Evolutionary conservation across 2,113 vertebrate species (phyloP), one percentile per base, ranked within the genome.

Genomic region (Lucifuga dentata): DNA sequence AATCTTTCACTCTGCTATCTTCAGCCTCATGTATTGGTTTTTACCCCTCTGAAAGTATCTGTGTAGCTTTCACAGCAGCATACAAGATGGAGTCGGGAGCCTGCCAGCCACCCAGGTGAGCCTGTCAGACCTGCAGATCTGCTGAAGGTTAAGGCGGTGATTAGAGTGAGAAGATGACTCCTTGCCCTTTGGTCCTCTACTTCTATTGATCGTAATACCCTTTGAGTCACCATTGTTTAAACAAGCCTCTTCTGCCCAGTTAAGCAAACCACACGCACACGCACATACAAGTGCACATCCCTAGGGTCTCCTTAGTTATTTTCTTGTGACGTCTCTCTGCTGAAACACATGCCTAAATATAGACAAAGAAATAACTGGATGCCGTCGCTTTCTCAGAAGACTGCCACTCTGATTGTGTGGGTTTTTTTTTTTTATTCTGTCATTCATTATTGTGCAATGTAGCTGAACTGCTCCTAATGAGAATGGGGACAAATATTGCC

Each of bases 121-220:
- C 24, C 38, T 58, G 79, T 83, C 81, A 66, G 73, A 32, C 76
- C 65, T 9, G 46, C 65, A 69, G 60, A 81, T 52, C 46, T 41
- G 77, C 55, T 82, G 85, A 90, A 90, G 86, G 89, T 90, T 88
- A 90, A 79, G 66, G 46, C 26, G 32, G 66, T 71, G 81, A 90
- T 90, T 84, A 84, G 68, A 77, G 80, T 11, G 45, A 73, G 68
- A 53, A 29, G 69, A 87, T 56, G 80, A 78, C 79, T 73, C 53
- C 66, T 63, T 85, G 83, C 50, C 88, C 87, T 88, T 68, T 87
- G 78, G 63, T 86, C 82, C 66, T 75, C 68, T 43, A 51, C 43
- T 48, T 78, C 41, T 73, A 90, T 90, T 68, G 89, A 91, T 91
- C 52, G 32, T 45, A 36, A 19, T 53, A 75, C 45, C 59, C 56